Evolutionary conservation across 2,113 vertebrate species (phyloP).

Genomic region (Charadrius vociferus): DNA sequence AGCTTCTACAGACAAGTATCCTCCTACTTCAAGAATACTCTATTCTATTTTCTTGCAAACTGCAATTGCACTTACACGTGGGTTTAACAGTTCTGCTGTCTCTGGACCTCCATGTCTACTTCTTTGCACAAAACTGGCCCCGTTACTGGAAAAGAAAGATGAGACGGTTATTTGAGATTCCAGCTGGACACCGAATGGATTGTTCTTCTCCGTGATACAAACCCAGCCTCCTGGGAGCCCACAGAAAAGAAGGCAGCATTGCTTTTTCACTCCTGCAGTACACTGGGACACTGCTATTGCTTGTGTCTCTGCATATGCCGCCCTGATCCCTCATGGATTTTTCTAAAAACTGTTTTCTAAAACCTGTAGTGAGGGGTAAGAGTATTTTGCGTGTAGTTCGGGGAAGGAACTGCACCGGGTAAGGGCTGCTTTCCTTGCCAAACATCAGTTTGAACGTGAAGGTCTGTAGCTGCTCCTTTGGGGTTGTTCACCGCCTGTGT

Average conservation of each 20-base stretch:
- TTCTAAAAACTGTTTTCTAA: neutral
- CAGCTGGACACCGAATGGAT: neutral
- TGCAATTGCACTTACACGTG: neutral
- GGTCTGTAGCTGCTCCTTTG: neutral
- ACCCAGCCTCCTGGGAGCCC: neutral
- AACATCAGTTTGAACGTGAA: neutral
- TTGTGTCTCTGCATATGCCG: neutral
- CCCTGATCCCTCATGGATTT: neutral
- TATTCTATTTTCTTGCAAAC: neutral
- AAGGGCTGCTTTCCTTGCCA: neutral
- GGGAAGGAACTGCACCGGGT: neutral
- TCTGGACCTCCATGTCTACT: neutral
- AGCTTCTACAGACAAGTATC: neutral
- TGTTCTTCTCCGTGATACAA: slow-evolving; percentile 19
- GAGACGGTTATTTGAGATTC: slow-evolving; percentile 29
- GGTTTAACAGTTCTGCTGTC: neutral
- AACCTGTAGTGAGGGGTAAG: neutral
- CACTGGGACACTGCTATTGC: neutral
- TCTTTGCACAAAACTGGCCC: neutral
- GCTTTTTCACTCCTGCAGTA: neutral
- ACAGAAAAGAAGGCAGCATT: neutral
- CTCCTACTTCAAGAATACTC: neutral
- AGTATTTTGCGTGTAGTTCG: neutral
- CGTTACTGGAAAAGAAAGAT: neutral
- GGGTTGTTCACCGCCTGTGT: neutral